These are phyloP conservation scores for Seriola dumerili DNA, from an alignment of 2,113 vertebrate genomes.

Conservation along the genomic window DNA sequence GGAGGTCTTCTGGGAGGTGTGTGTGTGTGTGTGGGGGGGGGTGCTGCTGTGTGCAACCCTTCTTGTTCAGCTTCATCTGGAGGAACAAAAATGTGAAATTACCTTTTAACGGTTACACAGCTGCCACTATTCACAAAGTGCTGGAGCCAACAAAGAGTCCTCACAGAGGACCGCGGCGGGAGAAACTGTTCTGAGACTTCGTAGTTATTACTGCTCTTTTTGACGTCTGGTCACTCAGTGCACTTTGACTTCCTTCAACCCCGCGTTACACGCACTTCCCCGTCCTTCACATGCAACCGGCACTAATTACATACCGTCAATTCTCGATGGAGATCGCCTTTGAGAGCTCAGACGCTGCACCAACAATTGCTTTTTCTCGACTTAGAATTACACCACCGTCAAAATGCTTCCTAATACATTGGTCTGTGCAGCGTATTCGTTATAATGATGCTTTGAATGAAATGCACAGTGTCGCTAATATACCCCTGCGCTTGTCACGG, in stretches of 20 bases:
- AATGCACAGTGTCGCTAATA: conserved; percentile 54
- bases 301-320: not conserved
- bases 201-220: not conserved
- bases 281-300: not conserved
- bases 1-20: conserved; percentile 35
- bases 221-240: conserved; percentile 21
- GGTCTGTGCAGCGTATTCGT: conserved; percentile 54
- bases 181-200: conserved; percentile 8
- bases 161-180: not conserved
- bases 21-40: too few relatives aligned
- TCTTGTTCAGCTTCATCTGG: conserved; percentile 31
- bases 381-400: conserved; percentile 34
- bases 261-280: not conserved
- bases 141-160: not conserved
- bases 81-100: conserved; percentile 6
- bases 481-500: conserved; percentile 50
- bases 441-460: conserved; percentile 56
- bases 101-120: conserved; percentile 29
- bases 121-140: conserved; percentile 37
- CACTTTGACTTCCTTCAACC: conserved; percentile 3
- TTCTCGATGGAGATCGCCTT: not conserved
- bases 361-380: conserved; percentile 15
- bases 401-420: conserved; percentile 36
- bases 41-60: not conserved
- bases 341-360: not conserved